Evolutionary conservation across 2,797 vertebrate genomes (phyloP).

Genomic region (Alfaro cultratus): DNA sequence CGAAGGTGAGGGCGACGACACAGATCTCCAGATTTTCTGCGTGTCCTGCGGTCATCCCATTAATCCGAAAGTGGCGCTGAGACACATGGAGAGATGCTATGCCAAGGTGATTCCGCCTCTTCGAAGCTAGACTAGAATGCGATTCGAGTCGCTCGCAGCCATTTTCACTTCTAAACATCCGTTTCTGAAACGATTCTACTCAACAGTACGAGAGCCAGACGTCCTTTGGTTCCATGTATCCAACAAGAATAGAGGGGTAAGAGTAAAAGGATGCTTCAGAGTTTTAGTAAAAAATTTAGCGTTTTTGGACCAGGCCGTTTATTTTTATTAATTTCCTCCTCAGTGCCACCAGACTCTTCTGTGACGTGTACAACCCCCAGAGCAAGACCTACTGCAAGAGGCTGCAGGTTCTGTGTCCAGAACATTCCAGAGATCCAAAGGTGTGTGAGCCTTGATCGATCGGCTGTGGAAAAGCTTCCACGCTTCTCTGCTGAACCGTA

Average conservation of each 20-base stretch:
- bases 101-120: conserved; percentile 84
- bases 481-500: neutral
- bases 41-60: conserved; percentile 94
- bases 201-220: conserved; percentile 94
- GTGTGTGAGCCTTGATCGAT: conserved; percentile 59
- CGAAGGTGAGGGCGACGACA: conserved; percentile 92
- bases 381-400: conserved; percentile 97
- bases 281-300: neutral
- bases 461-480: neutral
- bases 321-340: neutral
- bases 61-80: conserved; percentile 92
- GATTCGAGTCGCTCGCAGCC: neutral
- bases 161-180: conserved; percentile 9
- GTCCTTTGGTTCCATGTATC: conserved; percentile 94
- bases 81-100: conserved; percentile 96
- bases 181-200: conserved; percentile 6
- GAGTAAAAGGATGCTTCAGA: conserved; percentile 28
- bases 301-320: neutral
- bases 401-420: conserved; percentile 93
- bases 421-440: conserved; percentile 94
- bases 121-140: neutral
- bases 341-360: conserved; percentile 94
- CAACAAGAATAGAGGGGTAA: conserved; percentile 95
- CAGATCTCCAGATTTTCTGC: conserved; percentile 95
- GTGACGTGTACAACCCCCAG: conserved; percentile 95